Evolutionary conservation across 2,797 vertebrate species (phyloP), one percentile per base, ranked within the genome.

Genomic region (Sandelia bainsii): DNA sequence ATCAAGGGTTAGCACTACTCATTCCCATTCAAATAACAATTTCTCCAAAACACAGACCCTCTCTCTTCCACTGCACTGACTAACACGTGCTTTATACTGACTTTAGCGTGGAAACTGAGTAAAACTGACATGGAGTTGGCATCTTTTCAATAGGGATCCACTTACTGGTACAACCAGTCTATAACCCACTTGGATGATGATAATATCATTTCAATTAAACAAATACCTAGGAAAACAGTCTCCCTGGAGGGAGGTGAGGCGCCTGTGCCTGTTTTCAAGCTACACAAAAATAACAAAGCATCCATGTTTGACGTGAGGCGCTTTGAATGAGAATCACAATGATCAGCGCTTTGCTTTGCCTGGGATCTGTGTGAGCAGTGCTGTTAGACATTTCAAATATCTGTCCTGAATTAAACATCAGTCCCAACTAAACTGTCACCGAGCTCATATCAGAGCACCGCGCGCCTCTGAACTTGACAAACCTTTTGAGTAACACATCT

Each of bases 291-390:
- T n/a, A 29, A 62, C 16, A 19, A 50, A 70, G 9, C 17, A 16
- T 5, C 9, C 12, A 51, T 19, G 34, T 52, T 14, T 53, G 27
- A 59, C 45, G 29, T 40, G 37, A 70, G 29, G 12, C 46, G 22
- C 48, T 56, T 23, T 45, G 56, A 78, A 58, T 27, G 25, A 59
- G 19, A 62, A 62, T 67, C 39, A 25, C 65, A 65, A 51, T n/a
- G 29, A 22, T 59, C 62, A 46, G 46, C 59, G n/a, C 65, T 69
- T 25, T 48, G 60, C 40, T 49, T 53, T 59, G 13, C 13, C 44
- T 46, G 25, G 22, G 54, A 54, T 64, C 37, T 13, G 64, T 6
- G 42, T 11, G 37, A 25, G 50, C 44, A 9, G 19, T 2, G 17
- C 46, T 20, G 29, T 45, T 45, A 11, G 17, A 49, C 44, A 44